phyloP scores from a whole-genome alignment of 1,140 invertebrate species.

The Micrasema longulum region DNA sequence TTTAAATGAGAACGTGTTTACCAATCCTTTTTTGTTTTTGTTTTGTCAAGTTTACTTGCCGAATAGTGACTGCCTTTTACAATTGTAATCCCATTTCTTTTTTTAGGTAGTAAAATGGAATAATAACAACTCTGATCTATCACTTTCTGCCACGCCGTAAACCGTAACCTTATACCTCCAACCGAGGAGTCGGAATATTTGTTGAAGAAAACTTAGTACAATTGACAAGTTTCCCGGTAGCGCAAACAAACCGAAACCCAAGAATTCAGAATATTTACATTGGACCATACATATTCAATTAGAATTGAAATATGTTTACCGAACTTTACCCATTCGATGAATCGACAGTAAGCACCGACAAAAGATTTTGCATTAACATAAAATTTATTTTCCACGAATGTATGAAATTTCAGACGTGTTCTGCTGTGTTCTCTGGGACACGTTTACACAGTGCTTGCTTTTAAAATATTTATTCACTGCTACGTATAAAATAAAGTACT shows the following conservation, averaged over 20 bases:
- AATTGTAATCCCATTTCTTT: too few relatives aligned
- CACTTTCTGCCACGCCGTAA: background rate
- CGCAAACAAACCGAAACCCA: background rate
- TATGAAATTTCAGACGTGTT: too few relatives aligned
- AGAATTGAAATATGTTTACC: conserved; percentile 11
- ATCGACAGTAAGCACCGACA: background rate
- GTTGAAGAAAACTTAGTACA: conserved; percentile 1
- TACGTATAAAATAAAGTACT: too few relatives aligned
- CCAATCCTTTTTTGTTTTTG: too few relatives aligned
- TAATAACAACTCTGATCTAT: conserved; percentile 14
- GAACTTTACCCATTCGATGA: conserved; percentile 3
- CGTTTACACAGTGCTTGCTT: too few relatives aligned
- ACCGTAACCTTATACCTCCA: background rate
- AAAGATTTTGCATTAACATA: background rate
- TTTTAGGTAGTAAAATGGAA: conserved; percentile 33
- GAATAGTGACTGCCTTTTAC: conserved; percentile 29
- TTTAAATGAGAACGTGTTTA: too few relatives aligned
- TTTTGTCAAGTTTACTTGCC: too few relatives aligned
- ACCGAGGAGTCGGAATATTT: background rate
- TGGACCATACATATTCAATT: conserved; percentile 6
- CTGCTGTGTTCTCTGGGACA: too few relatives aligned
- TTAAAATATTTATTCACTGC: too few relatives aligned
- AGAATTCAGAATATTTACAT: background rate
- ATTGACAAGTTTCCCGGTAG: conserved; percentile 2
- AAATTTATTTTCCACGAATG: background rate